Evolutionary conservation across 1,140 invertebrate genomes (phyloP), one percentile per base, ranked within the genome.

Genomic region (Protaetia brevitarsis): DNA sequence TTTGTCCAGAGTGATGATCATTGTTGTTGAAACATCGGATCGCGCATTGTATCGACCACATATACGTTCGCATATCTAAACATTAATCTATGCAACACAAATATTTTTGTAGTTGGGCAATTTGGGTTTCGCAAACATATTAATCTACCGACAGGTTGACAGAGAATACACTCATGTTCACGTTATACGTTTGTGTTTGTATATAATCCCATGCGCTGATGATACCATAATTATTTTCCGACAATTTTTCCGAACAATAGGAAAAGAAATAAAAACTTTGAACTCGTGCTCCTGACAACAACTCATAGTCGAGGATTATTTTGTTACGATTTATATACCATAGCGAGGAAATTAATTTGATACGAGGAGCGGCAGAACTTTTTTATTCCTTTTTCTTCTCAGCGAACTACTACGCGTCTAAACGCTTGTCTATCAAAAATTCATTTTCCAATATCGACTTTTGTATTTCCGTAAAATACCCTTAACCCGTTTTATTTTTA

Each of bases 31-130:
- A n/a, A n/a, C n/a, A n/a, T n/a, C n/a, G n/a, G n/a, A n/a, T n/a
- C n/a, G n/a, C n/a, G n/a, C n/a, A n/a, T n/a, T n/a, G n/a, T n/a
- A n/a, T n/a, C n/a, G n/a, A n/a, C n/a, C n/a, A n/a, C n/a, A n/a
- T n/a, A n/a, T n/a, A n/a, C n/a, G n/a, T n/a, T n/a, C n/a, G n/a
- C n/a, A n/a, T 19, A 51, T 51, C 41, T 51, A 51, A 51, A 51
- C 41, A 51, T 51, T 51, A 51, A 51, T 23, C 19, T 19, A 19
- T 51, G 16, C 19, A 51, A 19, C 19, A 51, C 6, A 51, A 51
- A 51, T 51, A 51, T 51, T 51, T 51, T 51, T 51, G 41, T 37
- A 37, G 34, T 51, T 51, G 26, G 41, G 41, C 41, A 19, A 51
- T 51, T 51, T 19, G 11, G 16, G 41, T 51, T 51, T 51, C 19